Evolutionary conservation across 2,888 invertebrate species (phyloP).

Genomic region (Chorisops tibialis): DNA sequence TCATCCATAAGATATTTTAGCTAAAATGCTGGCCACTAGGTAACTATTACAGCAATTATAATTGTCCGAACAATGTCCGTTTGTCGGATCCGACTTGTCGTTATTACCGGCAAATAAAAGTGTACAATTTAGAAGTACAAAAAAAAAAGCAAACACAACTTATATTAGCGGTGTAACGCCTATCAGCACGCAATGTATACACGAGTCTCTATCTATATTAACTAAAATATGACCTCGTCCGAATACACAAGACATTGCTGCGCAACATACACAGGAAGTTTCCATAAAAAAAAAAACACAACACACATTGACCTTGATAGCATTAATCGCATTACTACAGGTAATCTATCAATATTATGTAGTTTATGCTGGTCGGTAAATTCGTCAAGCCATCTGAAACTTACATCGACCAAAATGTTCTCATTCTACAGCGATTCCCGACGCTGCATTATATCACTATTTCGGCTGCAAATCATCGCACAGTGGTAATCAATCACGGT

Average conservation of each 20-base stretch:
- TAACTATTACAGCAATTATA: conserved; percentile 24
- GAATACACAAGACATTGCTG: neutral
- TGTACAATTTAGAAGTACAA: too few relatives aligned
- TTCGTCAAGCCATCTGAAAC: too few relatives aligned
- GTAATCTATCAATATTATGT: too few relatives aligned
- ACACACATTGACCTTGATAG: too few relatives aligned
- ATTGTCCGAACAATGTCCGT: conserved; percentile 5
- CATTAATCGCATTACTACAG: too few relatives aligned
- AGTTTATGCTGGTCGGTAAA: too few relatives aligned
- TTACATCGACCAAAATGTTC: too few relatives aligned
- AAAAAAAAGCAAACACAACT: conserved; percentile 10
- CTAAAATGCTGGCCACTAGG: conserved; percentile 32
- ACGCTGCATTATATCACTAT: too few relatives aligned
- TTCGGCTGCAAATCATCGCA: too few relatives aligned
- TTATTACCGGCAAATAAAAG: neutral
- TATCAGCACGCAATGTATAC: conserved; percentile 28
- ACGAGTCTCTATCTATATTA: neutral
- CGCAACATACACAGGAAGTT: too few relatives aligned
- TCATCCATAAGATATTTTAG: conserved; percentile 18
- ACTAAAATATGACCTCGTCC: conserved; percentile 12
- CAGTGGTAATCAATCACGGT: conserved; percentile 14
- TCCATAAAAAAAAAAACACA: too few relatives aligned
- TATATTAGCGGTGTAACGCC: conserved; percentile 27
- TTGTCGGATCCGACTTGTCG: conserved; percentile 1
- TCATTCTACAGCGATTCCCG: too few relatives aligned